These are phyloP conservation scores for Leucania comma DNA, from an alignment of 2,888 invertebrate genomes.

Conservation along the genomic window DNA sequence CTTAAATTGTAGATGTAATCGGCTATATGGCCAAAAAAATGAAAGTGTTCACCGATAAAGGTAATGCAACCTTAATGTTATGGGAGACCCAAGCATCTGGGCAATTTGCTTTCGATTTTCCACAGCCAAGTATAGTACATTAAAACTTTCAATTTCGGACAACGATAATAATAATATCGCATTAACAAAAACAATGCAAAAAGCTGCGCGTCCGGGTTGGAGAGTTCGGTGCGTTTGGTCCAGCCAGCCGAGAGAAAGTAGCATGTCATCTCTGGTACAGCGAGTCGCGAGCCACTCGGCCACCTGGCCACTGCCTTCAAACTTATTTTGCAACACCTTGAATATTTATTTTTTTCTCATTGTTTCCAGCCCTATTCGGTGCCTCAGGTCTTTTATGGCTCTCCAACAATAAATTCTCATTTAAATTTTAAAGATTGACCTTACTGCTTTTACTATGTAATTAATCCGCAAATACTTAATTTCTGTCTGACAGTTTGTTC, in stretches of 20 bases:
- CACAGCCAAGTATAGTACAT: constrained; percentile 78
- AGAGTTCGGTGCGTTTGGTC: constrained; percentile 74
- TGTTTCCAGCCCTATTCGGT: constrained; percentile 64
- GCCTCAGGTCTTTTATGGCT: constrained; percentile 64
- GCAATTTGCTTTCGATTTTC: constrained; percentile 83
- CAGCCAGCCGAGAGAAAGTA: constrained; percentile 82
- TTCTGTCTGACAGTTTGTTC: constrained; percentile 23
- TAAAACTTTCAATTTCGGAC: constrained; percentile 85
- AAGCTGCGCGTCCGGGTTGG: constrained; percentile 82
- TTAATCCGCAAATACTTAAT: constrained; percentile 36
- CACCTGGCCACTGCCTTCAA: constrained; percentile 66
- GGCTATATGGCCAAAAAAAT: constrained; percentile 61
- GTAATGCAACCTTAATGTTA: constrained; percentile 71
- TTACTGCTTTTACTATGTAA: constrained; percentile 67
- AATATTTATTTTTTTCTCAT: constrained; percentile 72
- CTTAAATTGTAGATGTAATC: constrained; percentile 59
- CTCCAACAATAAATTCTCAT: constrained; percentile 68
- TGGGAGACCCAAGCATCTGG: constrained; percentile 69
- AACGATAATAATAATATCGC: constrained; percentile 81
- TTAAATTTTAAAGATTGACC: constrained; percentile 68
- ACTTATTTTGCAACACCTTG: constrained; percentile 79
- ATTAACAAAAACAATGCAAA: constrained; percentile 86
- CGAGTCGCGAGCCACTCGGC: constrained; percentile 61
- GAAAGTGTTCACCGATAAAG: constrained; percentile 68
- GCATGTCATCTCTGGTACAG: constrained; percentile 78